Base-by-base conservation (phyloP, 2,113 vertebrate species). In the Phylloscopus trochilus region DNA sequence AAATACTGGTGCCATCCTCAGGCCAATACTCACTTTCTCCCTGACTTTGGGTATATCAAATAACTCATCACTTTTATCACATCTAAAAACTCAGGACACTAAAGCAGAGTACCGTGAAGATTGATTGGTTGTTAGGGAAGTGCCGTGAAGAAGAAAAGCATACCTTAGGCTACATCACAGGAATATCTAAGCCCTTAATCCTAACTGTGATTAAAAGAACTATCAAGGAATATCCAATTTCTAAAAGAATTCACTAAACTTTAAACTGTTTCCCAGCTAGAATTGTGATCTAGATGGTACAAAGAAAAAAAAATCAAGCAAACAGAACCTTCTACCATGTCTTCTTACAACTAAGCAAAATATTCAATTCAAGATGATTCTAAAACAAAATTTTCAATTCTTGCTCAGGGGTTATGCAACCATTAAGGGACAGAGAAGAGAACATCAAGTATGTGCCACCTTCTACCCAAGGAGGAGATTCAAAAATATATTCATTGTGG, bases 151-250 rank as follows among this genome's bases (percentile, higher is more conserved):
- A 96, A 97, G 91, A 96, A 95, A 95, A 95, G 94, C 91, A 95
- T 93, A 91, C 91, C 67, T 81, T 58, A 74, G 93, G 28, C 80
- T 81, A 67, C 37, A 95, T 90, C 94, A 95, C 92, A 94, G 62
- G 88, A 89, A 63, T 79, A 92, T 58, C 80, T 90, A 96, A 97
- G 52, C 72, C 77, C 88, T 96, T 97, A 95, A 97, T 95, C 90
- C 92, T 78, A 86, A 96, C 87, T 87, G 80, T 66, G 95, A 90
- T 96, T 92, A 92, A 83, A 90, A 70, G 88, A 78, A 89, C 2
- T 49, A 92, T 53, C 83, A 53, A 90, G 73, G 73, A 93, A 89
- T 80, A 63, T 37, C 44, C 56, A 49, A 33, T 84, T 92, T 95
- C 81, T 88, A 90, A 64, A 94, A 76, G 85, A 86, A 89, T 93